phyloP scores from a whole-genome alignment of 2,113 vertebrate species.

The Cryptomyrus ogoouensis region DNA sequence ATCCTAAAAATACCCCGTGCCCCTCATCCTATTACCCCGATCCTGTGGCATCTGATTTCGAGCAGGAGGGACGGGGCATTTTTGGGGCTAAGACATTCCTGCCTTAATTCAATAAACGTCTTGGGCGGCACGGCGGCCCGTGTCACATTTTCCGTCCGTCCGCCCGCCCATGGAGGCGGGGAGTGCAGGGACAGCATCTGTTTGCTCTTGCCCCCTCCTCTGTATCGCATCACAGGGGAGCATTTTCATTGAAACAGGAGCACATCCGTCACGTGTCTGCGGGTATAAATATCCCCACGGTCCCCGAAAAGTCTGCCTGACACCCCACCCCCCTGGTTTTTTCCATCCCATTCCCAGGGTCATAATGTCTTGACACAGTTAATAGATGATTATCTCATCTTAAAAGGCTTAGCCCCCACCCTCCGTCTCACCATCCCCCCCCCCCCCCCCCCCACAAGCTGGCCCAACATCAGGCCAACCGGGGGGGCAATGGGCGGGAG shows the following conservation, averaged over 20 bases:
- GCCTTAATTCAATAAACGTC: slow-evolving; percentile 55
- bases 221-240: slow-evolving; percentile 45
- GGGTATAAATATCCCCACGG: slow-evolving; percentile 35
- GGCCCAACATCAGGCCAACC: no score
- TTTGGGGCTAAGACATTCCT: slow-evolving; percentile 43
- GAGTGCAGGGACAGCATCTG: slow-evolving; percentile 7
- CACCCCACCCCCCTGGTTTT: slow-evolving; percentile 35
- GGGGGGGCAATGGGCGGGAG: no score
- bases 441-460: not conserved
- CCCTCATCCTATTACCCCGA: slow-evolving; percentile 53
- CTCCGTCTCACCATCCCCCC: not conserved
- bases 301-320: slow-evolving; percentile 8
- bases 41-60: slow-evolving; percentile 55
- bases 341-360: slow-evolving; percentile 41
- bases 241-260: slow-evolving; percentile 60
- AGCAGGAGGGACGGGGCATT: slow-evolving; percentile 49
- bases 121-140: slow-evolving; percentile 25
- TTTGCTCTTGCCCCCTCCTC: slow-evolving; percentile 31
- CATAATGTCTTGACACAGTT: slow-evolving; percentile 40
- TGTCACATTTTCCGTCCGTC: slow-evolving; percentile 41
- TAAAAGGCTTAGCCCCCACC: slow-evolving; percentile 25
- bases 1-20: slow-evolving; percentile 51
- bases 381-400: slow-evolving; percentile 37
- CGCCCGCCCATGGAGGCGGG: not conserved
- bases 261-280: slow-evolving; percentile 40